Evolutionary conservation across 2,797 vertebrate genomes (phyloP), one percentile per base, ranked within the genome.

Genomic region (Molothrus aeneus): DNA sequence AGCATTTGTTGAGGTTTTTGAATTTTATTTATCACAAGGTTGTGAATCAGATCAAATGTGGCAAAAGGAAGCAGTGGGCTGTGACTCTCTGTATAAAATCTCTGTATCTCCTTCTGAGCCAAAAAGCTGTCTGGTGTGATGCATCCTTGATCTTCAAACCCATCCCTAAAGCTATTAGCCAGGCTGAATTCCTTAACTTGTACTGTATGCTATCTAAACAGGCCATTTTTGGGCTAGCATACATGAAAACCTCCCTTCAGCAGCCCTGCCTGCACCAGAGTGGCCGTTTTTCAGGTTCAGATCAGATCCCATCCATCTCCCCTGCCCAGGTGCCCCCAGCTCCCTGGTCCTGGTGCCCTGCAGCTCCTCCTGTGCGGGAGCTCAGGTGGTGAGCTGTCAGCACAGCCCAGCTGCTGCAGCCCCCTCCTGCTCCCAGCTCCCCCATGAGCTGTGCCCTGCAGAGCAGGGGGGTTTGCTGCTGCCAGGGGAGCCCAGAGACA

Each of bases 321-420:
- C 89, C 82, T 90, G 84, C 54, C 34, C 79, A 95, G n/a, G 65
- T 78, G 81, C 93, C 79, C 83, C 65, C 74, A 64, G 95, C 70
- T 57, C 56, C 65, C 84, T 78, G 45, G 50, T 60, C 88, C 88
- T 40, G 80, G 54, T 78, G 91, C 91, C 96, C 89, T 61, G 54
- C 65, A 95, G 97, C 80, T 56, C 88, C 81, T 92, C 63, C 51
- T 0, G 1, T 26, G 66, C 25, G 56, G 70, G 79, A 80, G 89
- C 90, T 97, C 96, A 97, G 96, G 96, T 96, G 96, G 84, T 38
- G 79, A 93, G 94, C 40, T 91, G 84, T 91, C 92, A 91, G 95
- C 79, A 40, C 34, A 88, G 87, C 85, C 95, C 93, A 94, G 96
- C 71, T 95, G 86, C 85, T 73, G 81, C 60, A 78, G 50, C 69